Evolutionary conservation across 1,140 invertebrate genomes (phyloP), one percentile per base, ranked within the genome.

Genomic region (Aphelinus certus): DNA sequence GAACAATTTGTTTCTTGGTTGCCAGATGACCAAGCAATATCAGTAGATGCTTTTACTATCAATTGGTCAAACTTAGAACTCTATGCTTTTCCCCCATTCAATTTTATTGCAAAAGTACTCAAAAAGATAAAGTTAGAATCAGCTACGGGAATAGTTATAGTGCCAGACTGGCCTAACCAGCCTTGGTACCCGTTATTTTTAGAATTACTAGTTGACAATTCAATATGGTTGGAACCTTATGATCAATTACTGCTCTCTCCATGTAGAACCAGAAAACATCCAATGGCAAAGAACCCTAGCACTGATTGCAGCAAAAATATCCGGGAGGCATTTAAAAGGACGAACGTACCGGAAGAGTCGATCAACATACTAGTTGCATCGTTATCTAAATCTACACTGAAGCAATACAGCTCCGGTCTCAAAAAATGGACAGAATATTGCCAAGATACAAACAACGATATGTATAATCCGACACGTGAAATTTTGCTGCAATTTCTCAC

Each of bases 31-130:
- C 67, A 68, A 1, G 69, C 79, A 1, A 58, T 71, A 7, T 57
- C 63, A n/a, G 69, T 80, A 2, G 75, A 81, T 60, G 77, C 77
- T 1, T 80, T 81, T 58, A 79, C 80, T 2, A 51, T 51, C 10
- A 45, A 55, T 46, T 74, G 72, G 77, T 5, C 57, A 9, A 45
- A 58, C 7, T 5, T 48, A 49, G 61, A 60, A 42, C 76, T 73
- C 9, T 78, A 75, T 63, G 77, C 68, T 6, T 78, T 76, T 63
- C 76, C 70, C 5, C 76, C 73, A 2, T 75, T 77, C 55, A 57
- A n/a, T 9, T 61, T 71, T 9, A 45, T 61, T 45, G 45, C 60
- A 26, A 73, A 64, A 61, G 45, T 48, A 10, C 26, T 73, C 3
- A 2, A 1, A 9, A 66, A 73, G 49, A 66, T 73, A 26, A 67